phyloP scores from a whole-genome alignment of 1,140 invertebrate genomes.

The Aphelenchoides besseyi region DNA sequence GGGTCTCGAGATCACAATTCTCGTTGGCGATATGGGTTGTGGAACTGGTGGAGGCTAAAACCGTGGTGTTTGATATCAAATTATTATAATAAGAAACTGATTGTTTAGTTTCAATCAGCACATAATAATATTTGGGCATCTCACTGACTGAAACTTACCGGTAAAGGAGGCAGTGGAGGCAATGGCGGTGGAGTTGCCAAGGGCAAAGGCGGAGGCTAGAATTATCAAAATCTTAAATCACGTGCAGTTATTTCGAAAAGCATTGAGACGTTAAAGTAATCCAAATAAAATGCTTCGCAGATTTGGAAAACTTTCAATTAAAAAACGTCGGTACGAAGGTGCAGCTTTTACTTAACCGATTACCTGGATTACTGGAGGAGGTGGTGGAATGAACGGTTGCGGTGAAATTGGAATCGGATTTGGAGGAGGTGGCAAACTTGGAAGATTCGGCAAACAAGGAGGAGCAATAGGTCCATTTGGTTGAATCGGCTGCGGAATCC shows the following conservation, averaged over 20 bases:
- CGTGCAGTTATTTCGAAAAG: too few relatives aligned
- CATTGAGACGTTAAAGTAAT: too few relatives aligned
- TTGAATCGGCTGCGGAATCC: not conserved
- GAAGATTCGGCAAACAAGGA: not conserved
- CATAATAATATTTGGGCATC: too few relatives aligned
- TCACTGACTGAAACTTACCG: not conserved
- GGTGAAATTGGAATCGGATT: not conserved
- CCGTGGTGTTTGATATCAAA: not conserved
- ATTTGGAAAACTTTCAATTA: too few relatives aligned
- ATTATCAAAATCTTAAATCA: too few relatives aligned
- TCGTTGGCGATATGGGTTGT: too few relatives aligned
- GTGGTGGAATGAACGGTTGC: not conserved
- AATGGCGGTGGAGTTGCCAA: not conserved
- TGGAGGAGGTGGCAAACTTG: not conserved
- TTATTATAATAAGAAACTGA: not conserved
- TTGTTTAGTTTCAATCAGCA: too few relatives aligned
- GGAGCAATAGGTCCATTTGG: not conserved
- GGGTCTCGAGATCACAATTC: not conserved
- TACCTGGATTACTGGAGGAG: not conserved
- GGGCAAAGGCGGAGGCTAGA: not conserved
- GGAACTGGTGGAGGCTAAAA: not conserved
- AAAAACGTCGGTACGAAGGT: not conserved
- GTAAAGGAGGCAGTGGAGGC: not conserved
- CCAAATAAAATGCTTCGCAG: too few relatives aligned
- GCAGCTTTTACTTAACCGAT: not conserved